Percentiles rank a stretch among this genome's conserved stretches.
Evolutionary conservation across 2,113 vertebrate genomes (phyloP).

Genomic region (Gorsachius goisagi): DNA sequence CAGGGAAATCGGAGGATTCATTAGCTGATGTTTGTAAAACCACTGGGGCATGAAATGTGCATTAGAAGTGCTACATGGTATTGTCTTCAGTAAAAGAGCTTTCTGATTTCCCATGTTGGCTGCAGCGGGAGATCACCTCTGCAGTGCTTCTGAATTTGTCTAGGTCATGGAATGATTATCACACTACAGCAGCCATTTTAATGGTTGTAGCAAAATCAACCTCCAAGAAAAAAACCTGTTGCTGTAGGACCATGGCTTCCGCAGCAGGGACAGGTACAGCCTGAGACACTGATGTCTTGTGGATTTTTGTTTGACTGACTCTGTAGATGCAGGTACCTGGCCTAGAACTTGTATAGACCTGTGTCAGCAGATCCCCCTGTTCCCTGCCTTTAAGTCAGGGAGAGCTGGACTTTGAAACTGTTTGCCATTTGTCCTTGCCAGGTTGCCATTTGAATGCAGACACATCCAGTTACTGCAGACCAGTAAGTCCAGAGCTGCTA

Average conservation of each 20-base stretch:
- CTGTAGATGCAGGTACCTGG: too few relatives aligned
- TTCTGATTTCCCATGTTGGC: background rate
- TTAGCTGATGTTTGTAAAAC: background rate
- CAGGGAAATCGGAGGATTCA: background rate
- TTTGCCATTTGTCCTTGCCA: background rate
- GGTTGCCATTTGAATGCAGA: conserved; percentile 53
- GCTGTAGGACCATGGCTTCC: background rate
- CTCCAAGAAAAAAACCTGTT: background rate
- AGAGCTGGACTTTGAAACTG: background rate
- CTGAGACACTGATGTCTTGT: fast-evolving
- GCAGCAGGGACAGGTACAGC: background rate
- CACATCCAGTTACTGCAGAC: conserved; percentile 69
- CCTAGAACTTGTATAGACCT: background rate
- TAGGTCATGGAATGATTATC: background rate
- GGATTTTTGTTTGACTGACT: background rate
- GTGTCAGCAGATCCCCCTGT: background rate
- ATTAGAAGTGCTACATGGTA: background rate
- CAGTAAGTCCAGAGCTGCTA: conserved; percentile 57
- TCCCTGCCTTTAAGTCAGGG: background rate
- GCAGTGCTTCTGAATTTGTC: background rate
- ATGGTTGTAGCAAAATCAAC: background rate
- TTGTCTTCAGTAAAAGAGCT: background rate
- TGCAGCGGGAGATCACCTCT: background rate
- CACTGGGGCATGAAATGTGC: background rate
- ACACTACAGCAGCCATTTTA: background rate